Conservation (phyloP, 30 jellyfish, hydroid and myxozoan genomes). For the Sanderia malayensis region DNA sequence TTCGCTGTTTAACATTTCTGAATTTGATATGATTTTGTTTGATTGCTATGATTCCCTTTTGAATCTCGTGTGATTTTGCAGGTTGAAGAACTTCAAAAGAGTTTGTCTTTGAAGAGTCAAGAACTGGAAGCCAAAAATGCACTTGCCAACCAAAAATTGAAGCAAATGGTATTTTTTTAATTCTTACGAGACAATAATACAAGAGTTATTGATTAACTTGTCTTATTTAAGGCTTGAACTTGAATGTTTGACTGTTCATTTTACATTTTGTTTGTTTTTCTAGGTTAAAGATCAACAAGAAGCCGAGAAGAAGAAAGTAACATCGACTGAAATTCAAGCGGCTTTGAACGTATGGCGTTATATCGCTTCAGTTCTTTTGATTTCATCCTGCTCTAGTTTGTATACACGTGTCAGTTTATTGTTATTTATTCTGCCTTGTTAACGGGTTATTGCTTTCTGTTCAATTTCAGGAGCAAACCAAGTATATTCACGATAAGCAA, state of each 20-base stretch:
- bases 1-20: too few relatives aligned
- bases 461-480: constrained; percentile 73
- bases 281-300: constrained; percentile 97
- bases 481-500: constrained; percentile 82
- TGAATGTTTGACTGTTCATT: too few relatives aligned
- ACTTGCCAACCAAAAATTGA: constrained; percentile 90
- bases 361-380: too few relatives aligned
- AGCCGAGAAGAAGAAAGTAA: constrained; percentile 95
- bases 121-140: constrained; percentile 98
- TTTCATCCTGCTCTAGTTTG: neutral
- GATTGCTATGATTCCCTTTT: too few relatives aligned
- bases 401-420: neutral
- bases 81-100: constrained; percentile 96
- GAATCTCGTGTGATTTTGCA: too few relatives aligned
- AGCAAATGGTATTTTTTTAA: constrained; percentile 91
- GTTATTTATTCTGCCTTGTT: neutral
- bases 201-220: too few relatives aligned
- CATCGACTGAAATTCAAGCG: constrained; percentile 93
- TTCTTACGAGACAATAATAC: too few relatives aligned
- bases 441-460: neutral
- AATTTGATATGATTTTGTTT: too few relatives aligned
- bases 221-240: too few relatives aligned
- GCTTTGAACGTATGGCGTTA: constrained; percentile 59
- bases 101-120: constrained; percentile 93
- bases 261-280: too few relatives aligned